Percentiles rank a stretch among this genome's conserved stretches.
phyloP scores from a whole-genome alignment of 2,888 invertebrate species.

The Brenthis daphne region DNA sequence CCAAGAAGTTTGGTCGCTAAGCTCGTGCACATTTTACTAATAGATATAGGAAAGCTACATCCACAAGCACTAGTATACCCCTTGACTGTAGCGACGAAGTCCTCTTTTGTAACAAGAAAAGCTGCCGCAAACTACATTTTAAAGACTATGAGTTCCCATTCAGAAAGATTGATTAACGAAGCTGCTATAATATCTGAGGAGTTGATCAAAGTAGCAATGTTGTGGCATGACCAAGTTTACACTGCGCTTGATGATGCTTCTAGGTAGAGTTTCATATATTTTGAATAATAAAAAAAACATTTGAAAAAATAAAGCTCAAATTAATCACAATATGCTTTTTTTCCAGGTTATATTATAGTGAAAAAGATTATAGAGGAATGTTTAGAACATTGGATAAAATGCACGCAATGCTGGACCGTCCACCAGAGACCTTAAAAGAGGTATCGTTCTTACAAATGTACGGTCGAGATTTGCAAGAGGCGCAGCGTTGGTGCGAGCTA shows the following conservation, averaged over 20 bases:
- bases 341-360: conserved; percentile 95
- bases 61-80: conserved; percentile 99
- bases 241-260: conserved; percentile 96
- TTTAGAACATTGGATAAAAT: conserved; percentile 96
- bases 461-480: conserved; percentile 95
- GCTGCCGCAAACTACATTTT: conserved; percentile 96
- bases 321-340: neutral
- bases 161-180: conserved; percentile 94
- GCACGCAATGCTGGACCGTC: conserved; percentile 95
- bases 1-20: conserved; percentile 93
- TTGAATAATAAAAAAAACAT: neutral
- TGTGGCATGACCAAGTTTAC: conserved; percentile 97
- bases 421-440: conserved; percentile 98
- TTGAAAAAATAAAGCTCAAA: neutral
- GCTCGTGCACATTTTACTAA: conserved; percentile 94
- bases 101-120: conserved; percentile 90
- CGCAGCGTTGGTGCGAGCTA: conserved; percentile 96
- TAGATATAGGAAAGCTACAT: conserved; percentile 98
- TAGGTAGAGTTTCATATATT: conserved; percentile 54
- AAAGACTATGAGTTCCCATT: conserved; percentile 97
- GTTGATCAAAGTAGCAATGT: conserved; percentile 97
- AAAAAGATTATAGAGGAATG: conserved; percentile 97
- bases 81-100: conserved; percentile 97
- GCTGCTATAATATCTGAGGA: conserved; percentile 98
- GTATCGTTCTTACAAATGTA: conserved; percentile 99